Evolutionary conservation across 2,888 invertebrate species (phyloP), one percentile per base, ranked within the genome.

Genomic region (Celastrina argiolus): DNA sequence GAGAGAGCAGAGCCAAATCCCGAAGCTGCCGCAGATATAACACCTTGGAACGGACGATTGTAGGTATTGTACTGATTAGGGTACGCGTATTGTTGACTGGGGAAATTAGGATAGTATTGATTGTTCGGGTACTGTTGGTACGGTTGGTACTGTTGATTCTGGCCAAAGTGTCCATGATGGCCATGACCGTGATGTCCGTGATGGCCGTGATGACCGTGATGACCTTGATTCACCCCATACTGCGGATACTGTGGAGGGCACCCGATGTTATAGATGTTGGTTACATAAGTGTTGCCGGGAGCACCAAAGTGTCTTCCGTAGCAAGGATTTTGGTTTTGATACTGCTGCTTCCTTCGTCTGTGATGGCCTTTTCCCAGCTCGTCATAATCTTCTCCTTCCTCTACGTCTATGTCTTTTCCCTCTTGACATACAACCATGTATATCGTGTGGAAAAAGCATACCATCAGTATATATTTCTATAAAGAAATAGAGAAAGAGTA

Each of bases 1-100:
- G 92, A 91, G 6, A 93, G 78, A 1, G 91, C 92, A 5, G 87
- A 81, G 39, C 93, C 92, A 10, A 93, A 81, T n/a, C 91, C 91
- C 65, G 92, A 91, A 0, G 92, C 90, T 8, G 92, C 89, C 0
- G 88, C 82, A 0, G 87, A 83, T 1, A 88, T 81, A 0, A 79
- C 84, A 58, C 78, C 80, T 69, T 85, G 84, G 45, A 88, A 74
- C 66, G 91, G 89, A 2, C 85, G 74, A 68, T 81, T 78, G 6
- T 65, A 65, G 34, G 66, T 68, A 10, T 64, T 68, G 34, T 59
- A 28, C 41, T 69, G 70, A 45, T 65, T 66, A 36, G 66, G 63
- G 58, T 68, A 76, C 31, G 74, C 72, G 51, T 66, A 69, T 0
- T 68, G 68, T 41, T 75, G 75, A 58, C 73, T 51, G 12, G 12